Base-by-base conservation (phyloP, 2,888 invertebrate genomes). In the Eulithis prunata region DNA sequence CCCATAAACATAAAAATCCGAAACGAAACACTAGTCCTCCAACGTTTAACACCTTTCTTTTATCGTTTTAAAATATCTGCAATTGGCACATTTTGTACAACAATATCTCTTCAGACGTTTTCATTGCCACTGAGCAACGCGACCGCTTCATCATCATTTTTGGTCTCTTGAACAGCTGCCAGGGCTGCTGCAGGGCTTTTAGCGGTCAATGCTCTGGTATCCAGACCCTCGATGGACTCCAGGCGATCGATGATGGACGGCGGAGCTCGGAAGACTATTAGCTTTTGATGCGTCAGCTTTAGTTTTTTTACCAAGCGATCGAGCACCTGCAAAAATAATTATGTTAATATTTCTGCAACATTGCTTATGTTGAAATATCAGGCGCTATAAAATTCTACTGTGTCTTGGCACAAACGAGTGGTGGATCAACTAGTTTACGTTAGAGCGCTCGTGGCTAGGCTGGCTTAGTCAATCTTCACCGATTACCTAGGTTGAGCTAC, bases 281-380 rank as follows among this genome's bases (percentile, higher is more conserved):
- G 79, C 73, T 87, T 85, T 65, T 94, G 94, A 4, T 85, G 82
- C n/a, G 86, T 83, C 28, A 83, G 86, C 51, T 94, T 87, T 68
- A 96, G 93, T 63, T 94, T 94, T 68, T 91, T 90, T 5, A 94
- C 84, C 8, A 96, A 78, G 0, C 93, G 91, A 68, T 94, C 93
- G 3, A 96, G 84, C 57, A 94, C 94, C 94, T 96, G 90, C 6
- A 81, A 82, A 64, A 51, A 55, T 41, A 1, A 55, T 21, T 2
- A 7, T 8, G 13, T 46, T 60, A 4, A 12, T 1, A 32, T 10
- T 43, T 28, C 21, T 51, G 11, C 47, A 5, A n/a, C 13, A 59
- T 55, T 58, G 54, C 43, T 68, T 6, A 12, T 46, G 8, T 38
- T 51, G 21, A 21, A 49, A 46, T 51, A 32, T 32, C 32, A 32